Evolutionary conservation across 2,113 vertebrate species (phyloP).

Genomic region (Haemorhous mexicanus): DNA sequence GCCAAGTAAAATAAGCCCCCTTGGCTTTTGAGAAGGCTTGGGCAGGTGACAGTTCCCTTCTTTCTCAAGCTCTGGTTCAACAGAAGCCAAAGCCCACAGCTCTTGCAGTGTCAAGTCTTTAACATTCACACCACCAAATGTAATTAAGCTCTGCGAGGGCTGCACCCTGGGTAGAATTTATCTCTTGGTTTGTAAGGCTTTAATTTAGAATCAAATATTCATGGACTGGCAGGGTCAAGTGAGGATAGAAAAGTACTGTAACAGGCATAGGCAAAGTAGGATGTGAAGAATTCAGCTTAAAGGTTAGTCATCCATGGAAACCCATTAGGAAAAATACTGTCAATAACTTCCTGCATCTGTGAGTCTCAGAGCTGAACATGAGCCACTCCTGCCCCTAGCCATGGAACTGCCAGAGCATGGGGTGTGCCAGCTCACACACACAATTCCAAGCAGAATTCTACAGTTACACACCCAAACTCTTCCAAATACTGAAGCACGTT

Average conservation of each 20-base stretch:
- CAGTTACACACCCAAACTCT: neutral
- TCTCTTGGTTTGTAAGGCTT: conserved; percentile 10
- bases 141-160: neutral
- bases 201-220: conserved; percentile 46
- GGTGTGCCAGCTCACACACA: neutral
- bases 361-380: neutral
- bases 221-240: conserved; percentile 14
- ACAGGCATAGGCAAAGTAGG: neutral
- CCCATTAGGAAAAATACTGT: conserved; percentile 8
- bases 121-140: neutral
- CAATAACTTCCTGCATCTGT: neutral
- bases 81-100: neutral
- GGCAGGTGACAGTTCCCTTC: neutral
- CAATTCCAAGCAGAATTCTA: neutral
- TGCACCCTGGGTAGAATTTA: neutral
- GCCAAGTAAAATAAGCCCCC: neutral
- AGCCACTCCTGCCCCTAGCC: neutral
- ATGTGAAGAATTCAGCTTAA: conserved; percentile 1
- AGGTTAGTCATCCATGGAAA: conserved; percentile 20
- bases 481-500: neutral
- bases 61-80: neutral
- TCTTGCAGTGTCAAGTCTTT: neutral
- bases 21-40: neutral
- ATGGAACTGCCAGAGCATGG: neutral
- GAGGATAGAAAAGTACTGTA: conserved; percentile 19